Conservation (phyloP, 1,140 invertebrate genomes). For the Saccostrea glomerata region DNA sequence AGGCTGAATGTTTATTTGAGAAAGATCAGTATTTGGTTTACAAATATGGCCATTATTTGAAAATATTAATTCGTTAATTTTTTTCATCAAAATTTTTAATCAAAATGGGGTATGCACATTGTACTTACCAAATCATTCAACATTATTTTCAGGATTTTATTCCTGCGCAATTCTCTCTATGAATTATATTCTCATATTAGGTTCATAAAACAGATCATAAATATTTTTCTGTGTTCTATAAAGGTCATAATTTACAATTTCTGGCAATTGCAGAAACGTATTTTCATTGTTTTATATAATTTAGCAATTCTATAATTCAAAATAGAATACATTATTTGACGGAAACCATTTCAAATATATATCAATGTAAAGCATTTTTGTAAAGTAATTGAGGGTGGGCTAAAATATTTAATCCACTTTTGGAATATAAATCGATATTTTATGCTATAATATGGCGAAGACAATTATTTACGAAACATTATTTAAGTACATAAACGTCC, state of each 20-base stretch:
- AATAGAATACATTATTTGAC: background rate
- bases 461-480: no score
- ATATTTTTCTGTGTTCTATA: background rate
- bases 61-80: no score
- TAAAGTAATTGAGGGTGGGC: background rate
- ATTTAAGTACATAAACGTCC: no score
- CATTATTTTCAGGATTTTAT: background rate
- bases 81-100: no score
- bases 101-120: no score
- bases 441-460: background rate
- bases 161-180: background rate
- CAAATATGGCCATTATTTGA: no score
- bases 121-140: no score
- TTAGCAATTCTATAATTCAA: background rate
- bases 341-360: conserved; percentile 14
- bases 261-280: background rate
- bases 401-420: background rate
- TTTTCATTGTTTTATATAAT: background rate
- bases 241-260: background rate
- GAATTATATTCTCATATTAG: background rate
- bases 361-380: background rate
- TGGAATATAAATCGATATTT: background rate
- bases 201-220: background rate
- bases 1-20: no score
- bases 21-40: no score